Conservation (phyloP, 2,888 invertebrate species). For the Gortyna flavago region DNA sequence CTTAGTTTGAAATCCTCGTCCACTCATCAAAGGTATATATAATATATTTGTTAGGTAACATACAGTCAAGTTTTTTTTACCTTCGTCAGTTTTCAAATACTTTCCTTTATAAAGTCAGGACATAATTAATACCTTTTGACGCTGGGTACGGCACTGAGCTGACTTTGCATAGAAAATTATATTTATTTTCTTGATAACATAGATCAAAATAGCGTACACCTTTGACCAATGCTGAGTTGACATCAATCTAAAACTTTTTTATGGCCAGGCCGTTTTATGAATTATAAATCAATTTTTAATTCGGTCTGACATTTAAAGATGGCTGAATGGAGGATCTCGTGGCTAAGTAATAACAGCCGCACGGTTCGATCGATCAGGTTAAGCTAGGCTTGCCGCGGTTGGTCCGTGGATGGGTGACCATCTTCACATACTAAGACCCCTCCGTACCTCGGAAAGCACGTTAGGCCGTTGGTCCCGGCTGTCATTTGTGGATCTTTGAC, state of each 20-base stretch:
- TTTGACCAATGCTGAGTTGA: neutral
- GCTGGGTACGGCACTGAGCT: neutral
- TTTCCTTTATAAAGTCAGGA: neutral
- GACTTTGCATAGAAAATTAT: neutral
- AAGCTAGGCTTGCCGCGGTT: neutral
- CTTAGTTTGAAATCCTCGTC: neutral
- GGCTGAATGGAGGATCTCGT: neutral
- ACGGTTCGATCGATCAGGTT: too few species aligned
- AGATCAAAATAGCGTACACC: neutral
- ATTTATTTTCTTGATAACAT: neutral
- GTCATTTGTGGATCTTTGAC: neutral
- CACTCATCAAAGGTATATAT: neutral
- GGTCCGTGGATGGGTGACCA: too few species aligned
- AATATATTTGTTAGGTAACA: neutral
- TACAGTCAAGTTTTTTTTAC: neutral
- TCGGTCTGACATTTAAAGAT: neutral
- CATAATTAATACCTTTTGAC: neutral
- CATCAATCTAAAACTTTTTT: neutral
- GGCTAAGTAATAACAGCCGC: neutral
- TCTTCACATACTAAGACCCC: neutral
- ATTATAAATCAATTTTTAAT: too few species aligned
- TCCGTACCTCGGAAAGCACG: neutral
- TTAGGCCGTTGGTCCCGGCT: neutral
- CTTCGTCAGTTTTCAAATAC: neutral
- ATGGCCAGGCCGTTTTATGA: neutral